phyloP scores from a whole-genome alignment of 92 coral and sea anemone genomes.

The Muricea muricata region DNA sequence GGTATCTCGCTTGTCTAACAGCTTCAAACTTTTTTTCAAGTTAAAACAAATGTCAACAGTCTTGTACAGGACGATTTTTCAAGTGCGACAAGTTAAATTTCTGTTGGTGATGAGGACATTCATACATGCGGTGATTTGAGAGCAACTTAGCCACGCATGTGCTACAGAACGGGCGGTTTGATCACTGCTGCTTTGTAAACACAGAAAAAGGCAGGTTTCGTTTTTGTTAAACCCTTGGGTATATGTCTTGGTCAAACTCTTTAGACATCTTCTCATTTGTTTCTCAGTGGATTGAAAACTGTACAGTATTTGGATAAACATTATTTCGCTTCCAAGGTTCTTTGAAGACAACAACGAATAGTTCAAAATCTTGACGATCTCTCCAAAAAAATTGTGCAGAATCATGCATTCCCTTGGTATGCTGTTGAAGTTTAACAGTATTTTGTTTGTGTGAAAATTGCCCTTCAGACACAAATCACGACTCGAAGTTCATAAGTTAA shows the following conservation, averaged over 20 bases:
- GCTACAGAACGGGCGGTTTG: background rate
- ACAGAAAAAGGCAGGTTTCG: background rate
- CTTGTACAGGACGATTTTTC: no score
- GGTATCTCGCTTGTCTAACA: no score
- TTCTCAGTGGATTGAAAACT: no score
- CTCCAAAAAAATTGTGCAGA: background rate
- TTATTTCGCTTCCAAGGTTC: no score
- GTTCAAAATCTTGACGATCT: background rate
- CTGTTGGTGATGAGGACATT: no score
- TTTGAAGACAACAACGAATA: background rate
- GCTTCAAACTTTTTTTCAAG: no score
- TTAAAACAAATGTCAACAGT: no score
- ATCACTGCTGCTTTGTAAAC: background rate
- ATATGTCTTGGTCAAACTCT: background rate
- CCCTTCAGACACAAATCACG: background rate
- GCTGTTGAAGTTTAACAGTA: no score
- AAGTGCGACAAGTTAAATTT: no score
- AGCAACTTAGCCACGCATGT: background rate
- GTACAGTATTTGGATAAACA: background rate
- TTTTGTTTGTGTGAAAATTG: no score
- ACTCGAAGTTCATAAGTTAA: background rate
- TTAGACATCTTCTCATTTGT: background rate
- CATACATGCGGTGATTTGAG: background rate
- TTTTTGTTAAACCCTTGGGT: no score
- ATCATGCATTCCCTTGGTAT: background rate